A percentile compares a stretch with the other conserved stretches of the same genome.
These are phyloP conservation scores for Syngnathoides biaculeatus DNA, from an alignment of 2,113 vertebrate genomes.

Conservation along the genomic window DNA sequence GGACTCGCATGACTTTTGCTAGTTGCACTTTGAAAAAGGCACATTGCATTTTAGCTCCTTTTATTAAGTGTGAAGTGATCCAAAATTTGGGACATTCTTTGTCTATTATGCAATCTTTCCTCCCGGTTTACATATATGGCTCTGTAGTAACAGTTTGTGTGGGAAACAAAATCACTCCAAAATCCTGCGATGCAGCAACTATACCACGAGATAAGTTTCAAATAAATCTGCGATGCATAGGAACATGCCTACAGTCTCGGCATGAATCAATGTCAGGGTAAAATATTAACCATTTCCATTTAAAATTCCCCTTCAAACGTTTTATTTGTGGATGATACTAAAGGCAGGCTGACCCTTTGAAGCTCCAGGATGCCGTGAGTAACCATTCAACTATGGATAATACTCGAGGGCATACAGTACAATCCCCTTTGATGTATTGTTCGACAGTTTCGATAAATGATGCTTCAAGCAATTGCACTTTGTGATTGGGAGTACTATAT, in stretches of 20 bases:
- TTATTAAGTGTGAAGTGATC: too few relatives aligned
- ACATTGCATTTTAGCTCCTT: too few relatives aligned
- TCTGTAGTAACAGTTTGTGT: too few relatives aligned
- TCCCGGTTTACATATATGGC: too few relatives aligned
- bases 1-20: too few relatives aligned
- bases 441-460: background rate
- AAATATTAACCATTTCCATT: slow-evolving; percentile 77
- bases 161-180: background rate
- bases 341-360: slow-evolving; percentile 66
- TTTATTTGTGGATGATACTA: slow-evolving; percentile 64
- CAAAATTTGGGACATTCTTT: too few relatives aligned
- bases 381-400: slow-evolving; percentile 53
- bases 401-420: slow-evolving; percentile 12
- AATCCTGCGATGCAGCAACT: background rate
- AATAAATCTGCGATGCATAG: slow-evolving; percentile 3
- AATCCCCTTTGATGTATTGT: background rate
- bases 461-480: background rate
- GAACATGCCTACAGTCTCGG: slow-evolving; percentile 55
- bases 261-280: slow-evolving; percentile 67
- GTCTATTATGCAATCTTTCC: too few relatives aligned
- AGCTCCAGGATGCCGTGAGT: slow-evolving; percentile 51
- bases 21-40: too few relatives aligned
- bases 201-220: too few relatives aligned
- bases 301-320: slow-evolving; percentile 76
- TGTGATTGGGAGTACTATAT: background rate